Base-by-base conservation (phyloP, 2,797 vertebrate species). In the Dipus sagitta region DNA sequence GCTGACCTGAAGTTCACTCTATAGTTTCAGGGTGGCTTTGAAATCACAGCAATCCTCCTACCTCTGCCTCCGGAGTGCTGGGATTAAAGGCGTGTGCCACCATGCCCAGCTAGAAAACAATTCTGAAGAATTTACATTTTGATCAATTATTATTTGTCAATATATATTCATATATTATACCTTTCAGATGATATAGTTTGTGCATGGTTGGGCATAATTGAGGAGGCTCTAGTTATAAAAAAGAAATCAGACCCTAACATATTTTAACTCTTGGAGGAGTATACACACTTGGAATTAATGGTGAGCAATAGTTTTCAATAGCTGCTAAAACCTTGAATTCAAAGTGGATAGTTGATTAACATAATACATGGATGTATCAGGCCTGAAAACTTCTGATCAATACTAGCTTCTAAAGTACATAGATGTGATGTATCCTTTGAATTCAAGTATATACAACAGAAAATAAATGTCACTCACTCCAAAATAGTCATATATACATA, bases 291-390 rank as follows among this genome's bases (percentile, higher is more conserved):
- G 21, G 8, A 52, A 72, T 28, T 74, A 62, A 77, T 92, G 1
- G 64, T 80, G 30, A 77, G 54, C 72, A 79, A 64, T 74, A 2
- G 79, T 79, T 52, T 87, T 26, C 62, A 64, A 17, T 90, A 60
- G 54, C 72, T 87, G 6, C n/a, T 92, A 87, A 90, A 95, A 87
- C 78, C 8, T 47, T 79, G 38, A 32, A 34, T 78, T 24, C 70
- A 83, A 87, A 1, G 30, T 26, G 92, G 42, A 42, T 60, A 77
- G 23, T 58, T 26, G 68, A 81, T 72, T 17, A 9, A 52, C 86
- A 54, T 42, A 90, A 67, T 86, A 47, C 13, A 58, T 58, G 14
- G 13, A 12, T 67, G 20, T 11, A 14, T 87, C 79, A 83, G n/a
- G 74, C 34, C 14, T 28, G 3, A 17, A 78, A 78, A 32, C 14